Conservation (phyloP, 2,113 vertebrate species). For the Amblyornis subalaris region DNA sequence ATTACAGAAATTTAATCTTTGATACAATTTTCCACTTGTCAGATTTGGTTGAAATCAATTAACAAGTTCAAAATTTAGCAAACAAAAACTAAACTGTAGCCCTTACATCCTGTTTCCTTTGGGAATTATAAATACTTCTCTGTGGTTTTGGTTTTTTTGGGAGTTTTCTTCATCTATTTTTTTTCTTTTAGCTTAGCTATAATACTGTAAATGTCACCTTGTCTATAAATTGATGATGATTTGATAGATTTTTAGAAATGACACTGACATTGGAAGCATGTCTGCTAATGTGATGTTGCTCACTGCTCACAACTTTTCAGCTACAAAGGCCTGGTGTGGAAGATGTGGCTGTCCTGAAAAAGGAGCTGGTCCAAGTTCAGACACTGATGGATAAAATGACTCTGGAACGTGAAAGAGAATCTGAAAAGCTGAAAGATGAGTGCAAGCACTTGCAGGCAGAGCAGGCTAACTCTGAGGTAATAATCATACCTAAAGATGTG, state of each 20-base stretch:
- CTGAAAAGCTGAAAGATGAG: slow-evolving; percentile 85
- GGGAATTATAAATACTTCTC: not conserved
- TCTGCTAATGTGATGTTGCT: not conserved
- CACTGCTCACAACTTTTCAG: slow-evolving; percentile 61
- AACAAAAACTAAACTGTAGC: not conserved
- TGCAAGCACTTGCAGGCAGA: slow-evolving; percentile 85
- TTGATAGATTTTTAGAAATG: not conserved
- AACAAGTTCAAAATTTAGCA: not conserved
- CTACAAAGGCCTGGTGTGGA: slow-evolving; percentile 94
- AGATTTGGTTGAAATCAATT: not conserved
- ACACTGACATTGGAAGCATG: not conserved
- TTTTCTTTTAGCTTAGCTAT: not conserved
- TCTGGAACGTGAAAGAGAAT: slow-evolving; percentile 88
- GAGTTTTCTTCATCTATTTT: not conserved
- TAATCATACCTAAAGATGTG: not conserved
- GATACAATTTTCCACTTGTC: not conserved
- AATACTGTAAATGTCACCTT: not conserved
- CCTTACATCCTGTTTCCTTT: not conserved
- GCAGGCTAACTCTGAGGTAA: slow-evolving; percentile 87
- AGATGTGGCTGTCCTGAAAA: slow-evolving; percentile 94
- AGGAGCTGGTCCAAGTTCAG: slow-evolving; percentile 95
- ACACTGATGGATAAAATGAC: slow-evolving; percentile 95
- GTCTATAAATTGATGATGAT: not conserved
- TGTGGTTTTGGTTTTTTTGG: not conserved
- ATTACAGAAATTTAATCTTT: not conserved